These are phyloP conservation scores for Gastrophryne carolinensis DNA, from an alignment of 2,797 vertebrate genomes.

Conservation along the genomic window DNA sequence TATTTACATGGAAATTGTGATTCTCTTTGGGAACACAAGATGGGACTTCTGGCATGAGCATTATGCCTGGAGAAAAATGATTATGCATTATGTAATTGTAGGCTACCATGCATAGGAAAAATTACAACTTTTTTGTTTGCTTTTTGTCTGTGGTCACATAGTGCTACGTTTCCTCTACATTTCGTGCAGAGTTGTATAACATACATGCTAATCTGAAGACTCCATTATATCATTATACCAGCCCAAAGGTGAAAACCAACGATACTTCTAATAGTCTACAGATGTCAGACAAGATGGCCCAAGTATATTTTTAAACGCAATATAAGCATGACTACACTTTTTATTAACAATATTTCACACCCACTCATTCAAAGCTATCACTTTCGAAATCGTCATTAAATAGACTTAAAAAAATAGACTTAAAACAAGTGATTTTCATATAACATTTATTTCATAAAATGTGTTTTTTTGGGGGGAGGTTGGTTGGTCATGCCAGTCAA, in stretches of 20 bases:
- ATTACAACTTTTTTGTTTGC: constrained; percentile 14
- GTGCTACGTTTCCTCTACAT: not conserved
- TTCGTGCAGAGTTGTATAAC: not conserved
- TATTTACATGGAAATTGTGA: constrained; percentile 37
- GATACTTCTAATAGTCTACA: constrained; percentile 23
- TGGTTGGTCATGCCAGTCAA: too few relatives aligned
- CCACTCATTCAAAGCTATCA: too few relatives aligned
- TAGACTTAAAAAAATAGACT: too few relatives aligned
- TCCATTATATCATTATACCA: not conserved
- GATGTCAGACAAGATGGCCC: constrained; percentile 14
- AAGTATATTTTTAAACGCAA: not conserved
- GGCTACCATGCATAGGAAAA: constrained; percentile 13
- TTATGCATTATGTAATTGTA: constrained; percentile 9
- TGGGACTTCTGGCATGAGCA: not conserved
- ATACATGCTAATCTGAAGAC: constrained; percentile 14
- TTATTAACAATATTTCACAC: too few relatives aligned
- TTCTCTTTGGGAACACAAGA: not conserved
- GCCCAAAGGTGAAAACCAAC: constrained; percentile 5
- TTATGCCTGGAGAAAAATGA: constrained; percentile 15
- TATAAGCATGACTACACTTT: too few relatives aligned
- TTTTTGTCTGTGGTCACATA: constrained; percentile 25
- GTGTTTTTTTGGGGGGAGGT: too few relatives aligned
- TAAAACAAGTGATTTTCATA: too few relatives aligned
- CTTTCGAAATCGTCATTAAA: too few relatives aligned
- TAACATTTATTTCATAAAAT: too few relatives aligned